phyloP scores from a whole-genome alignment of 2,888 invertebrate species.

The Pedicia rivosa region DNA sequence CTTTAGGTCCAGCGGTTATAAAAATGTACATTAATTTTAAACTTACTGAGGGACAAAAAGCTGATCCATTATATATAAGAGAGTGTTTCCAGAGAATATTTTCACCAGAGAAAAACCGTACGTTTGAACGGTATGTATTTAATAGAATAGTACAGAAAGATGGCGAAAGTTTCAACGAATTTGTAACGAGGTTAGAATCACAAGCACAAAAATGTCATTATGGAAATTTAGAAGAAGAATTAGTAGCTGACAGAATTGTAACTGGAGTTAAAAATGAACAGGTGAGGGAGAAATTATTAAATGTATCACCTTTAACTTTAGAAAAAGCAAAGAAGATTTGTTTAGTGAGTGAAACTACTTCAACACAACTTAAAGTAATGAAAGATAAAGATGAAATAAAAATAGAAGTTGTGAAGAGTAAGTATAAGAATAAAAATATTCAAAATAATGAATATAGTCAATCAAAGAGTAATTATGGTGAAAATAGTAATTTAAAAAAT shows the following conservation, averaged over 20 bases:
- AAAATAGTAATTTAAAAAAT: too few relatives aligned
- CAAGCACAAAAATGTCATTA: conserved; percentile 19
- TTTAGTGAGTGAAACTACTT: too few relatives aligned
- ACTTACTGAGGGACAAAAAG: too few relatives aligned
- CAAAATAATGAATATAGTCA: neutral
- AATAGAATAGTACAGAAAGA: conserved; percentile 16
- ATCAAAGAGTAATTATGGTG: too few relatives aligned
- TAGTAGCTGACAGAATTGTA: neutral
- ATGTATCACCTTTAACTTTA: too few relatives aligned
- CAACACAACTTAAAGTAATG: neutral
- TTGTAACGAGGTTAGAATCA: conserved; percentile 16
- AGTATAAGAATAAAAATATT: neutral
- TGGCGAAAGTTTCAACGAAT: conserved; percentile 18
- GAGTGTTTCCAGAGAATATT: too few relatives aligned
- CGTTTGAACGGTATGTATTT: conserved; percentile 20
- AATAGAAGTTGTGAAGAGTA: neutral
- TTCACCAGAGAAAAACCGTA: too few relatives aligned
- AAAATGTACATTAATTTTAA: too few relatives aligned
- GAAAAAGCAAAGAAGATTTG: too few relatives aligned
- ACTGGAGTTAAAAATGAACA: neutral
- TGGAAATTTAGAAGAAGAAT: conserved; percentile 7
- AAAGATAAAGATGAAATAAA: neutral
- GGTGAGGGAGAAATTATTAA: too few relatives aligned
- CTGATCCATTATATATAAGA: too few relatives aligned
- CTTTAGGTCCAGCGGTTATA: neutral